Conservation (phyloP, 2,113 vertebrate genomes). For the Plotosus lineatus region DNA sequence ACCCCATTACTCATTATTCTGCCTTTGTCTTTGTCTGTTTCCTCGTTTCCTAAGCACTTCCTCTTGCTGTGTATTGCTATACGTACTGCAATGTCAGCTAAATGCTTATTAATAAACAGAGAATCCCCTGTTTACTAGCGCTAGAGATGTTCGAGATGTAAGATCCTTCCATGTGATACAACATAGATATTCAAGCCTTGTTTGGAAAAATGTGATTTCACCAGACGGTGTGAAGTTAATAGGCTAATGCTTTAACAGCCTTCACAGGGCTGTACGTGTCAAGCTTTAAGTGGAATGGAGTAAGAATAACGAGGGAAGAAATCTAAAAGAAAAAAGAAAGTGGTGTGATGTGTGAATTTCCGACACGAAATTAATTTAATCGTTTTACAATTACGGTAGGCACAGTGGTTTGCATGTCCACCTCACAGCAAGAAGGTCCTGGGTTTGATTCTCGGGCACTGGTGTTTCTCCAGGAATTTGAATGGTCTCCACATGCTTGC, state of each 20-base stretch:
- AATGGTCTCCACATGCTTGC: no score
- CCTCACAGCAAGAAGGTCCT: no score
- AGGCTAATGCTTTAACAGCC: background rate
- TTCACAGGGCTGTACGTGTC: background rate
- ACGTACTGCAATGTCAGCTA: background rate
- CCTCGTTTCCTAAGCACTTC: constrained; percentile 39
- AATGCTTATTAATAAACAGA: background rate
- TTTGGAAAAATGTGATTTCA: constrained; percentile 10
- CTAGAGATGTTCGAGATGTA: background rate
- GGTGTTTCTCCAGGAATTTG: no score
- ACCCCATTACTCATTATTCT: constrained; percentile 37
- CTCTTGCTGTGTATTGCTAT: background rate
- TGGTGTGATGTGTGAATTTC: background rate
- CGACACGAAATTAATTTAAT: background rate
- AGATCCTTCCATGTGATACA: background rate
- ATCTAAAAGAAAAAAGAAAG: background rate
- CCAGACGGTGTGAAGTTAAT: background rate
- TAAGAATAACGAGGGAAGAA: background rate
- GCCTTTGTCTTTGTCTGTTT: constrained; percentile 15
- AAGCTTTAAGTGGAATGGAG: background rate
- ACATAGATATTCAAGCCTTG: background rate
- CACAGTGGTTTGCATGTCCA: no score
- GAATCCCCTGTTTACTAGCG: background rate
- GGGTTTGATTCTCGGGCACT: no score
- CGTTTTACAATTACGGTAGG: background rate